Base-by-base conservation (phyloP, 2,888 invertebrate species). In the Volucella bombylans region DNA sequence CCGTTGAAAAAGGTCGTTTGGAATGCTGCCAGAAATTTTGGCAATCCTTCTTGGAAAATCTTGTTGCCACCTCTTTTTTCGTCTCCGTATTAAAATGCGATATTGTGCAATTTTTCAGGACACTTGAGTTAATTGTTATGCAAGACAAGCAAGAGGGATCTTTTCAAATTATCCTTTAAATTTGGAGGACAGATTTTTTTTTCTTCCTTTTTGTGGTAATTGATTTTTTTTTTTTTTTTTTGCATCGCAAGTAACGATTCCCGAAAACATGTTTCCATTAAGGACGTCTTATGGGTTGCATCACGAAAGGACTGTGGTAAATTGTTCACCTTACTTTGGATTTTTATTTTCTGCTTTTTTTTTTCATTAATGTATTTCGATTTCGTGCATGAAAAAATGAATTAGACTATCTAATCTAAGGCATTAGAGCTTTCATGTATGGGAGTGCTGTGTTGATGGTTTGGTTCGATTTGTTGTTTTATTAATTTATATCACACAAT, bases 91-190 rank as follows among this genome's bases (percentile, higher is more conserved):
- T 49, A n/a, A 49, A 47, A 45, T 11, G 31, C 45, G 59, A 71
- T 85, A 59, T 81, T 81, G 71, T 50, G 67, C 47, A 72, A 81
- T 76, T 72, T 83, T 67, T 85, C 45, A 47, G 14, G 31, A 54
- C 55, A 65, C 41, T 81, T 81, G 68, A 68, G 67, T 77, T 76
- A 85, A 81, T 81, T 85, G 81, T 85, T 85, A 81, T 81, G 62
- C 76, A 85, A 80, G 79, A 31, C 38, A 64, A 49, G 31, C 38
- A 64, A 49, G 10, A 41, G 47, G 15, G 18, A 57, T 55, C 23
- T 14, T 6, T 15, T 59, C 65, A 50, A 65, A 72, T 79, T 72
- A 52, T 59, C 50, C 65, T 68, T 45, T 50, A 14, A 72, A 38
- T 14, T 23, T 14, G 57, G 65, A 31, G 41, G 64, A 14, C 12